These are phyloP conservation scores for Hipposideros larvatus DNA, from an alignment of 2,797 vertebrate species.

Conservation along the genomic window DNA sequence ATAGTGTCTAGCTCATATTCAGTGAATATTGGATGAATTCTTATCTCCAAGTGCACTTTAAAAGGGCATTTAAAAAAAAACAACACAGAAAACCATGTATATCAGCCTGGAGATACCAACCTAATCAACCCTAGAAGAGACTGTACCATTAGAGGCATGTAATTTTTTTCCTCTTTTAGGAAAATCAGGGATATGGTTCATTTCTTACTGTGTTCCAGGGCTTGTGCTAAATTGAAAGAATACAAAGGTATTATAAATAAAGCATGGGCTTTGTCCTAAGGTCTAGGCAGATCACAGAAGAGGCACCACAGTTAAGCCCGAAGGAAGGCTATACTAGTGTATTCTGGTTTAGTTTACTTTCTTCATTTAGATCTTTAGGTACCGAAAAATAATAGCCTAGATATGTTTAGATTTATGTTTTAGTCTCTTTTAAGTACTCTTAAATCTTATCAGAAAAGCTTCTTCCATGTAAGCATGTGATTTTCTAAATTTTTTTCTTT, in stretches of 20 bases:
- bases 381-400: constrained; percentile 9
- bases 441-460: constrained; percentile 27
- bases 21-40: not conserved
- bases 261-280: not conserved
- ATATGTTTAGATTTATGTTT: constrained; percentile 40
- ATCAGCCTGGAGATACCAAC: not conserved
- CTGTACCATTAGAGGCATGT: not conserved
- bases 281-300: not conserved
- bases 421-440: constrained; percentile 46
- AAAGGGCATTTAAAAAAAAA: not conserved
- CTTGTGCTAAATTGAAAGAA: not conserved
- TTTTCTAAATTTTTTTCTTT: constrained; percentile 21
- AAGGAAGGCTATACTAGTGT: not conserved
- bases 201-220: not conserved
- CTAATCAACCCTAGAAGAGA: not conserved
- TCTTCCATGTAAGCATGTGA: not conserved
- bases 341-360: constrained; percentile 30
- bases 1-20: not conserved
- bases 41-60: not conserved
- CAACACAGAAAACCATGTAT: not conserved
- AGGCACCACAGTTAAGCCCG: not conserved
- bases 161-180: not conserved
- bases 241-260: not conserved
- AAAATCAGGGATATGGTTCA: not conserved
- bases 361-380: constrained; percentile 36